Evolutionary conservation across 2,888 invertebrate genomes (phyloP).

Genomic region (Nowickia ferox): DNA sequence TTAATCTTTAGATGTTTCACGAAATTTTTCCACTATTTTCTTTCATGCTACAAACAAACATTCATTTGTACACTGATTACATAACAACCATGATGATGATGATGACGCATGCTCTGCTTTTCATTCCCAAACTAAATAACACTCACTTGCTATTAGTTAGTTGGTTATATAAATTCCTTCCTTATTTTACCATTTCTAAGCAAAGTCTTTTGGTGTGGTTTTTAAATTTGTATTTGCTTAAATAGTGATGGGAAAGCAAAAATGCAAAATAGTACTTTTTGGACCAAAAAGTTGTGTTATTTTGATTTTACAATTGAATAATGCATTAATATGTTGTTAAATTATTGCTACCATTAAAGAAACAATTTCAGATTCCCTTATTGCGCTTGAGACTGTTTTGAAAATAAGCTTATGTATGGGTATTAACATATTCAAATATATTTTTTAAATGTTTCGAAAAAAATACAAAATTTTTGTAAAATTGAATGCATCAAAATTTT

Average conservation of each 20-base stretch:
- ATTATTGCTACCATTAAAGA: too few species aligned
- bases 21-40: slow-evolving; percentile 30
- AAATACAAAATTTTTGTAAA: too few species aligned
- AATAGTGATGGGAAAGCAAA: background rate
- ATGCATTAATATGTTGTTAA: background rate
- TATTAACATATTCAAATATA: too few species aligned
- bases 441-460: too few species aligned
- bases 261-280: slow-evolving; percentile 5
- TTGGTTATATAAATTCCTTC: slow-evolving; percentile 28
- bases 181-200: slow-evolving; percentile 24
- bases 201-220: slow-evolving; percentile 1
- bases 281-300: too few species aligned
- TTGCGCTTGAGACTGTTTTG: too few species aligned
- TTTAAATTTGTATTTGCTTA: background rate
- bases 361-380: too few species aligned
- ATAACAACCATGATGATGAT: slow-evolving; percentile 15
- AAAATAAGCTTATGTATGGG: too few species aligned
- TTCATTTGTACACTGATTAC: slow-evolving; percentile 4
- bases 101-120: slow-evolving; percentile 46
- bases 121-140: slow-evolving; percentile 31
- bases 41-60: background rate
- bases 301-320: background rate
- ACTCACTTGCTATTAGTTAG: slow-evolving; percentile 36
- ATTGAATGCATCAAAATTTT: too few species aligned
- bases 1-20: slow-evolving; percentile 55